Evolutionary conservation across 2,113 vertebrate species (phyloP).

Genomic region (Jacana jacana): DNA sequence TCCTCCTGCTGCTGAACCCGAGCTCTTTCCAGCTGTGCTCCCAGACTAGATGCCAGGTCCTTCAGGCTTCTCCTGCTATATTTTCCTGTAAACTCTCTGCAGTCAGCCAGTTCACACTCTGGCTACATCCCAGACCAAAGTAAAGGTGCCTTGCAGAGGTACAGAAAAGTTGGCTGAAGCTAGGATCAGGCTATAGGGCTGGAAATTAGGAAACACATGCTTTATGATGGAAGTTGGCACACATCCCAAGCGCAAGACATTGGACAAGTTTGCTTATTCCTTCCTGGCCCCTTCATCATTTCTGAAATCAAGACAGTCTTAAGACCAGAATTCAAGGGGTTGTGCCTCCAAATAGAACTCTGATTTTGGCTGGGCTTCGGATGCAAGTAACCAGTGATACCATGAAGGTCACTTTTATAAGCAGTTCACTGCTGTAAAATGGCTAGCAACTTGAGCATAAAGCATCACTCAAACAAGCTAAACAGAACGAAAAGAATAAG

Average conservation of each 20-base stretch:
- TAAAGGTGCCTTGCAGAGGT: slow-evolving; percentile 15
- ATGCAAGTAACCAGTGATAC: not conserved
- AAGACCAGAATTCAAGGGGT: not conserved
- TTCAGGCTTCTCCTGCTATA: not conserved
- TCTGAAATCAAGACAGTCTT: not conserved
- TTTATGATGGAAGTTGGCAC: not conserved
- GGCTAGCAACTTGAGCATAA: not conserved
- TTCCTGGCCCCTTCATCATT: not conserved
- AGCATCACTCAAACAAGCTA: not conserved
- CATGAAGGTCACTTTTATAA: not conserved
- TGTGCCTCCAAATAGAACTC: not conserved
- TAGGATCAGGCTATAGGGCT: not conserved
- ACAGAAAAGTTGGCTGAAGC: not conserved
- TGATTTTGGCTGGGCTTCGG: not conserved
- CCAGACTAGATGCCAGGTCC: not conserved
- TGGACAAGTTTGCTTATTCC: not conserved
- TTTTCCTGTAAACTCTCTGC: not conserved
- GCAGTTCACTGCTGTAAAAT: not conserved
- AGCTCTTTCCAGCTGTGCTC: slow-evolving; percentile 34
- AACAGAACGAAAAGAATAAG: not conserved
- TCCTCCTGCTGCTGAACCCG: not conserved
- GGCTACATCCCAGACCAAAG: not conserved
- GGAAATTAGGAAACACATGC: not conserved
- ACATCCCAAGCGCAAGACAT: not conserved
- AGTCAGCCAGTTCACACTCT: not conserved